Conservation (phyloP, 2,113 vertebrate species). For the Festucalex cinctus region DNA sequence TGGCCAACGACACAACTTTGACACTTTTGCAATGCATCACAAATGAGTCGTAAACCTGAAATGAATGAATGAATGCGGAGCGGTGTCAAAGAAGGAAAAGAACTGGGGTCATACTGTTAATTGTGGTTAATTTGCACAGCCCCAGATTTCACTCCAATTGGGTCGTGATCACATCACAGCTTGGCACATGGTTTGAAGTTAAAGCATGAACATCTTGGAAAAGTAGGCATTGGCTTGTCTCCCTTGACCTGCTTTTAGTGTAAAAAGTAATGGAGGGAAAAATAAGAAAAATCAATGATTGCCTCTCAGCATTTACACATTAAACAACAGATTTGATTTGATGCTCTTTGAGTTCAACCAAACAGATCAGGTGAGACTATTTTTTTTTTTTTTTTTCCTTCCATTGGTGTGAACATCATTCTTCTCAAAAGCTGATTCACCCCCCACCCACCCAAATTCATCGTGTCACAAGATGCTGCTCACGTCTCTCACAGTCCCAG, state of each 20-base stretch:
- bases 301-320: neutral
- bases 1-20: neutral
- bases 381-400: no score
- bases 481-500: constrained; percentile 42
- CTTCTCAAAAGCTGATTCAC: neutral
- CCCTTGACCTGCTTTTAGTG: no score
- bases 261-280: no score
- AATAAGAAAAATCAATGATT: no score
- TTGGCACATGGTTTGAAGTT: no score
- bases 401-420: neutral
- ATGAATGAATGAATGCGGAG: neutral
- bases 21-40: neutral
- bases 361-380: neutral
- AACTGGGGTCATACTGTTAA: neutral
- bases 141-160: neutral
- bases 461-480: constrained; percentile 50
- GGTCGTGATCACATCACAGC: no score
- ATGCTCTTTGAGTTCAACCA: neutral
- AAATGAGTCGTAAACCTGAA: neutral
- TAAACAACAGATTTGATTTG: neutral
- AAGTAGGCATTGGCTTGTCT: no score
- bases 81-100: neutral
- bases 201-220: no score
- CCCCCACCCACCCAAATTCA: neutral
- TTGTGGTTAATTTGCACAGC: neutral